Percentiles rank a stretch among this genome's conserved stretches.
These are phyloP conservation scores for Crotalus viridis DNA, from an alignment of 2,113 vertebrate species.

Conservation along the genomic window DNA sequence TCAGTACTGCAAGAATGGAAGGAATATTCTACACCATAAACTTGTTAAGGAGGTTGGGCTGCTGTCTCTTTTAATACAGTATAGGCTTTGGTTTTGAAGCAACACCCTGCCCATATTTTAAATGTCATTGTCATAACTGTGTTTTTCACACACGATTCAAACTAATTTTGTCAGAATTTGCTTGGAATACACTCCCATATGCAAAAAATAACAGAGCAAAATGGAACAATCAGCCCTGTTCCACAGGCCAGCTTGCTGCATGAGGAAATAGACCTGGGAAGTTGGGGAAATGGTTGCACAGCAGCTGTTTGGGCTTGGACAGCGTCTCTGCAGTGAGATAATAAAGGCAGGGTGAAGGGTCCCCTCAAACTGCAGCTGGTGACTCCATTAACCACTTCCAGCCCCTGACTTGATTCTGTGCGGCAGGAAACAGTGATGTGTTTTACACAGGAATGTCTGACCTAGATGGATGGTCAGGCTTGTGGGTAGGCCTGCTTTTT, in stretches of 20 bases:
- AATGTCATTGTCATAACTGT: not conserved
- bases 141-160: not conserved
- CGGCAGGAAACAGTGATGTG: conserved; percentile 1
- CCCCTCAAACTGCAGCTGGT: not conserved
- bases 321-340: not conserved
- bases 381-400: conserved; percentile 13
- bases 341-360: not conserved
- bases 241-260: not conserved
- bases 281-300: not conserved
- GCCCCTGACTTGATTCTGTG: not conserved
- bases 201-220: not conserved
- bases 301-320: not conserved
- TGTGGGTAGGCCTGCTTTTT: not conserved
- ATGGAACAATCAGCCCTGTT: not conserved
- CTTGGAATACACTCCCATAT: not conserved
- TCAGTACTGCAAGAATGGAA: not conserved
- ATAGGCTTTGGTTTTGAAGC: not conserved
- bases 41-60: not conserved
- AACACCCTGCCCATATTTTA: not conserved
- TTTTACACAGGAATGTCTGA: not conserved
- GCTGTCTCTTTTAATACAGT: not conserved
- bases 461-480: not conserved
- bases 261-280: not conserved
- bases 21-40: not conserved
- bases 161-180: not conserved